Evolutionary conservation across 2,888 invertebrate species (phyloP).

Genomic region (Tinea trinotella): DNA sequence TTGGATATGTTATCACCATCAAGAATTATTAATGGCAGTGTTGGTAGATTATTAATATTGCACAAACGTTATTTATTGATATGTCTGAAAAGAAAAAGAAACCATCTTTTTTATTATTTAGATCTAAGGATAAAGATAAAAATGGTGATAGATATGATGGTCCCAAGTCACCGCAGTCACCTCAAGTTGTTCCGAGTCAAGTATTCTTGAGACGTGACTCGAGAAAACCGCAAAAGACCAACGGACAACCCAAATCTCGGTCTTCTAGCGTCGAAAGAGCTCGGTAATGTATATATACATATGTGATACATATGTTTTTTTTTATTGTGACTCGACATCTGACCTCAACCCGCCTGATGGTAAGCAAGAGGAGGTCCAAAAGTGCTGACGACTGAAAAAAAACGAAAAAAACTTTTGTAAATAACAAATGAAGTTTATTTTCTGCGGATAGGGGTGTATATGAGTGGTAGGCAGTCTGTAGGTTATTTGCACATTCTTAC

Average conservation of each 20-base stretch:
- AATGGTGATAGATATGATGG: neutral
- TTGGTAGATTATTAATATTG: neutral
- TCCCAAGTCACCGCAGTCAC: neutral
- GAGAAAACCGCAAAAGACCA: neutral
- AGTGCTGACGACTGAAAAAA: too few species aligned
- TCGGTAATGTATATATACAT: too few species aligned
- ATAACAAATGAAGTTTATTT: too few species aligned
- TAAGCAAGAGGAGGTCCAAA: too few species aligned
- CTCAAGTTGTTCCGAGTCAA: neutral
- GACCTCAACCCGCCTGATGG: too few species aligned
- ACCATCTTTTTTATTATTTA: neutral
- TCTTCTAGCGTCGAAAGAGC: conserved; percentile 1
- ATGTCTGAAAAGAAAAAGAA: conserved; percentile 4
- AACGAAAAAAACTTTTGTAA: too few species aligned
- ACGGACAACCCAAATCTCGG: conserved; percentile 1
- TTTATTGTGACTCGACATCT: too few species aligned
- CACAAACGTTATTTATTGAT: neutral
- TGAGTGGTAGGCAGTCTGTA: too few species aligned
- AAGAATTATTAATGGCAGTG: neutral
- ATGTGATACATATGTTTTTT: too few species aligned
- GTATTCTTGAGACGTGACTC: conserved; percentile 1
- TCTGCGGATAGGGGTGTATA: too few species aligned
- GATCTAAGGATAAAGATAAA: neutral
- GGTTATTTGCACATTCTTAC: too few species aligned
- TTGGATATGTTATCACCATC: conserved; percentile 6